Base-by-base conservation (phyloP, 2,888 invertebrate genomes). In the Agrotis ipsilon region DNA sequence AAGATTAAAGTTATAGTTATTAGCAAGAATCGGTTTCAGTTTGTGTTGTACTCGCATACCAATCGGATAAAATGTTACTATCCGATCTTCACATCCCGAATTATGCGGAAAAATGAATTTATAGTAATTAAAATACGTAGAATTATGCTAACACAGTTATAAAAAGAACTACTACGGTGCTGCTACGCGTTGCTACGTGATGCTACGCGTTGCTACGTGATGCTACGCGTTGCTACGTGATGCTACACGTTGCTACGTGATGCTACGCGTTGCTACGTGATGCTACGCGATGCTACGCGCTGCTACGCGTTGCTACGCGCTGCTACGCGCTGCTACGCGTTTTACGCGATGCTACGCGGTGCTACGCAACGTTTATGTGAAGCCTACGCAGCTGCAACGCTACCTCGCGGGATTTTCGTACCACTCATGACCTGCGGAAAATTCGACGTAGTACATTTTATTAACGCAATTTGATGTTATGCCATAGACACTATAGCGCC, bases 1-100 rank as follows among this genome's bases (percentile, higher is more conserved):
- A 93, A 49, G 0, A 69, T 43, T 32, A 55, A 13, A 14, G 0
- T 32, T n/a, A 19, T 32, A 32, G 55, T 55, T n/a, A 55, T 55
- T n/a, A 2, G n/a, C 32, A 68, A 39, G n/a, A n/a, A 32, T n/a
- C 27, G 27, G 1, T 54, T 27, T 13, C 5, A 24, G n/a, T 32
- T 54, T 54, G 49, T 51, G 21, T 51, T 21, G 54, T 32, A 18
- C 5, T 27, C 18, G 27, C 27, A n/a, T n/a, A n/a, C n/a, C n/a
- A n/a, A n/a, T n/a, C n/a, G n/a, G n/a, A n/a, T n/a, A n/a, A n/a
- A n/a, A n/a, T n/a, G n/a, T n/a, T n/a, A n/a, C n/a, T n/a, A n/a
- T n/a, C n/a, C n/a, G n/a, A n/a, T n/a, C n/a, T n/a, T n/a, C n/a
- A n/a, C n/a, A n/a, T n/a, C n/a, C n/a, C n/a, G n/a, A n/a, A n/a